These are phyloP conservation scores for Proterorhinus semilunaris DNA, from an alignment of 2,113 vertebrate genomes.

Conservation along the genomic window DNA sequence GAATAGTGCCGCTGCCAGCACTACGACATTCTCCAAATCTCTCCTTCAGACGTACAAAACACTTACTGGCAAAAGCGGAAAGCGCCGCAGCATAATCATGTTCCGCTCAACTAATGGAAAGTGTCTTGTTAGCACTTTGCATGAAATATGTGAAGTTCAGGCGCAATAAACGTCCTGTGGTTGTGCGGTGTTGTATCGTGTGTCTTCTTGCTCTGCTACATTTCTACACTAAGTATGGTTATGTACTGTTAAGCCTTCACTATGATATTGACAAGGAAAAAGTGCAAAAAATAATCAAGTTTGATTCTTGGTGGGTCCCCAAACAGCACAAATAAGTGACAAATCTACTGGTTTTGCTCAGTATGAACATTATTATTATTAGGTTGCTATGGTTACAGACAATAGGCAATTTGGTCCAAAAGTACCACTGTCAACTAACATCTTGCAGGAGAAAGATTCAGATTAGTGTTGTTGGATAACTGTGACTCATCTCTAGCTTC, in stretches of 20 bases:
- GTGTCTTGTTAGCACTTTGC: slow-evolving; percentile 9
- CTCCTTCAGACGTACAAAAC: slow-evolving; percentile 10
- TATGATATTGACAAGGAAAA: too few relatives aligned
- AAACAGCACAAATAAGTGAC: too few relatives aligned
- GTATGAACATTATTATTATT: too few relatives aligned
- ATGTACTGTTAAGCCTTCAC: too few relatives aligned
- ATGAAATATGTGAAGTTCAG: slow-evolving; percentile 6
- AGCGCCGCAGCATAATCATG: slow-evolving; percentile 13
- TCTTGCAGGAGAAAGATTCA: background rate
- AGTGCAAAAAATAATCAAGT: too few relatives aligned
- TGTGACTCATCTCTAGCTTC: background rate
- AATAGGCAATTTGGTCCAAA: background rate
- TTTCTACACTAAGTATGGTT: background rate
- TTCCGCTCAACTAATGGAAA: slow-evolving; percentile 14
- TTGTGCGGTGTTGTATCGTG: background rate
- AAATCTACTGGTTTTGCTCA: too few relatives aligned
- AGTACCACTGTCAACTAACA: background rate
- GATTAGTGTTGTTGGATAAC: background rate
- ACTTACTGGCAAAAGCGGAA: slow-evolving; percentile 10
- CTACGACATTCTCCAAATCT: slow-evolving; percentile 4
- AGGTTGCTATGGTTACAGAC: too few relatives aligned
- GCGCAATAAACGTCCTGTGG: background rate
- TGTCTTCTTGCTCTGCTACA: background rate
- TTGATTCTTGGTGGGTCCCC: too few relatives aligned
- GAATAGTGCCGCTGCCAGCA: slow-evolving; percentile 10